phyloP scores from a whole-genome alignment of 2,888 invertebrate genomes.

The Megamerina dolium region DNA sequence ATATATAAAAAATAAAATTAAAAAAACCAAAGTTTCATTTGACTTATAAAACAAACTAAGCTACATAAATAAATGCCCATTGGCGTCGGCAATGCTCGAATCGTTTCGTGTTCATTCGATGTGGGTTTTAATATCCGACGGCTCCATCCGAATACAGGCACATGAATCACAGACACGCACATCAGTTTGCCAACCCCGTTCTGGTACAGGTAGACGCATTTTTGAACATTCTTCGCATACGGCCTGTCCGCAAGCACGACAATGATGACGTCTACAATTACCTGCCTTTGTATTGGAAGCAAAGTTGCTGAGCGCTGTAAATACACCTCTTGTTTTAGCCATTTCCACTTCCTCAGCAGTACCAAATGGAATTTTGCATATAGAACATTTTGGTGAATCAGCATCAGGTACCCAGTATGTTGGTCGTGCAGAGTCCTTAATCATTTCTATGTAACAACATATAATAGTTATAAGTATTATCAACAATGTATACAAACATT shows the following conservation, averaged over 20 bases:
- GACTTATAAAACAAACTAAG: too few relatives aligned
- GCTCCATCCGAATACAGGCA: conserved; percentile 27
- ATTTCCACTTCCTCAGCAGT: conserved; percentile 48
- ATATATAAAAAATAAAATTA: too few relatives aligned
- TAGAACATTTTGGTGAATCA: conserved; percentile 60
- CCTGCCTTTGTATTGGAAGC: conserved; percentile 12
- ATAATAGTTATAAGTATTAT: too few relatives aligned
- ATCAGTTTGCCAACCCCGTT: conserved; percentile 65
- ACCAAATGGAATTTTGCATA: conserved; percentile 60
- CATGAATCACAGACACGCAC: conserved; percentile 73
- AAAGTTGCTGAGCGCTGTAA: neutral
- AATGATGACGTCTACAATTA: conserved; percentile 58
- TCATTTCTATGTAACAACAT: conserved; percentile 51
- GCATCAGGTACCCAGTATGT: conserved; percentile 75
- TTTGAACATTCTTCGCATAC: conserved; percentile 58
- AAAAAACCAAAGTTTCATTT: too few relatives aligned
- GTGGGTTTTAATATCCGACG: too few relatives aligned
- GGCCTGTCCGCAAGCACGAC: conserved; percentile 65
- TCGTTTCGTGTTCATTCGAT: too few relatives aligned
- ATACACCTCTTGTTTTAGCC: conserved; percentile 25
- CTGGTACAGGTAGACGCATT: conserved; percentile 60
- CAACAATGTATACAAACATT: conserved; percentile 5
- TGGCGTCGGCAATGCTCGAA: too few relatives aligned
- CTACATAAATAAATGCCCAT: too few relatives aligned
- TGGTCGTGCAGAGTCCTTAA: conserved; percentile 71